phyloP scores from a whole-genome alignment of 2,888 invertebrate species.

The Uloborus plumipes region DNA sequence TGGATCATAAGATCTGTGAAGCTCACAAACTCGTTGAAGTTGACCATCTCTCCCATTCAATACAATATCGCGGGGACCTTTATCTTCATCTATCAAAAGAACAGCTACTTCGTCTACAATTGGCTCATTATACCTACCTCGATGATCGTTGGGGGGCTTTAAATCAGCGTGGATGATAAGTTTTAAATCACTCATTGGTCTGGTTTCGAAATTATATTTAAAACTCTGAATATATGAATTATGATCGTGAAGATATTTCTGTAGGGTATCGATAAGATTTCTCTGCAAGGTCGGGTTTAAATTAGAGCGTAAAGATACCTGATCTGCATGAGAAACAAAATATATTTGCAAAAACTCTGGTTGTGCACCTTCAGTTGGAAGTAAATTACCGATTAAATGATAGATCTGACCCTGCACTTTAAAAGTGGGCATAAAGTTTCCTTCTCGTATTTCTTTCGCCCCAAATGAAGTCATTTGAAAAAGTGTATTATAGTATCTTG shows the following conservation, averaged over 20 bases:
- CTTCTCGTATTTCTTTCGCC: neutral
- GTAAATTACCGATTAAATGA: neutral
- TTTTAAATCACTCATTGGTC: neutral
- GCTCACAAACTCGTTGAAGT: neutral
- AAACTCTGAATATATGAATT: neutral
- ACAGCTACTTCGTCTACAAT: neutral
- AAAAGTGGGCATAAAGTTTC: neutral
- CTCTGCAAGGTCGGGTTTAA: too few species aligned
- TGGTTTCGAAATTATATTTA: neutral
- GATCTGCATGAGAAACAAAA: too few species aligned
- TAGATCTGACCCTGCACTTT: neutral
- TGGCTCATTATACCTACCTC: neutral
- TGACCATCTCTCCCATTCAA: neutral
- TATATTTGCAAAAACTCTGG: too few species aligned
- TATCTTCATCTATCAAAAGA: neutral
- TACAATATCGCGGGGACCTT: neutral
- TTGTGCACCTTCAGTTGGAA: neutral
- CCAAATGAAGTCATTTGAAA: conserved; percentile 8
- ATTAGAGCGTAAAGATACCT: too few species aligned
- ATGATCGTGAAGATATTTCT: neutral
- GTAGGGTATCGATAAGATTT: too few species aligned
- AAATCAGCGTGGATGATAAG: neutral
- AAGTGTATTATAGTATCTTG: neutral
- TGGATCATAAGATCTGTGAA: neutral
- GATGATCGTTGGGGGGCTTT: neutral